Base-by-base conservation (phyloP, 2,113 vertebrate species). In the Tetraodon nigroviridis region DNA sequence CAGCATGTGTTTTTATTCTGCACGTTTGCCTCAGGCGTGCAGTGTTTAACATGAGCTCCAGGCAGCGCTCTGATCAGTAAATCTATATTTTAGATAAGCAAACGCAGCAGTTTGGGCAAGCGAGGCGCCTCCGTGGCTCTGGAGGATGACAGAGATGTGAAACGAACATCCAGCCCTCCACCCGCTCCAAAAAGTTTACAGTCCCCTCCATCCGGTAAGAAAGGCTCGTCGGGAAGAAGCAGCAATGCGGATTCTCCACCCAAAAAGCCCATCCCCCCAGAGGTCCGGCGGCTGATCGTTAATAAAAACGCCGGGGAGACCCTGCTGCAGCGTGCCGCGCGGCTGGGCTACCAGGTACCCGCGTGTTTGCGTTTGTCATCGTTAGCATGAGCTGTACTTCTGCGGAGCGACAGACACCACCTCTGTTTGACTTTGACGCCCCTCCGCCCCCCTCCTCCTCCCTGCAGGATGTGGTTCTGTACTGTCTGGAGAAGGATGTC, bases 281-380 rank as follows among this genome's bases (percentile, higher is more conserved):
- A 97, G 65, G 96, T 95, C 15, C 93, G 97, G 7, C 89, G 95
- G 44, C 89, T 99, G 73, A 99, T 99, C 0, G 97, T 98, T 54
- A 99, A 99, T 88, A 99, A 98, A 81, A 98, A 98, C 0, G 96
- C 96, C 0, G 97, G 97, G 2, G 97, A 99, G 88, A 98, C 97
- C 0, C 84, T 98, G 46, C 86, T 98, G 72, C 97, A 99, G 70
- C 90, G 96, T 29, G 97, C 96, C 0, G 95, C 97, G 2, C 92
- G 97, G 48, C 89, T 98, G 37, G 97, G 96, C 61, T 99, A 99
- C 77, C 95, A 97, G 92, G 97, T 98, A 58, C 53, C 32, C 45
- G 20, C 27, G 12, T 6, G 8, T 69, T 76, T 54, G 7, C 5
- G 7, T 2, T 1, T 5, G 7, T 1, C 12, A 7, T 40, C 20